These are phyloP conservation scores for Lepidurus arcticus DNA, from an alignment of 1,140 invertebrate species.

Conservation along the genomic window DNA sequence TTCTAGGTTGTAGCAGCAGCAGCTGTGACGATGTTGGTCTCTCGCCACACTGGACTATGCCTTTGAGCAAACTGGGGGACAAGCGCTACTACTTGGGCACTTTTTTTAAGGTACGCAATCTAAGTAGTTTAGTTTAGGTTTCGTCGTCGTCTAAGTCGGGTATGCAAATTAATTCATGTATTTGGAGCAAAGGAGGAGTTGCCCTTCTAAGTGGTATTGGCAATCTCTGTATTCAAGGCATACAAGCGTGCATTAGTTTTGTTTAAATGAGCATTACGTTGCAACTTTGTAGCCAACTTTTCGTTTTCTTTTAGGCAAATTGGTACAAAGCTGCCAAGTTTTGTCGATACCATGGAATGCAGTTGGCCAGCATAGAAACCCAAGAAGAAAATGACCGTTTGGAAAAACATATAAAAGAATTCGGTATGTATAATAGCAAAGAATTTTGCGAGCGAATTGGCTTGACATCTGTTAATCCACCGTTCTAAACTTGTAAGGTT, in stretches of 20 bases:
- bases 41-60: conserved; percentile 65
- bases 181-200: neutral
- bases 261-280: neutral
- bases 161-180: conserved; percentile 4
- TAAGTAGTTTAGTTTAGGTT: neutral
- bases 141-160: neutral
- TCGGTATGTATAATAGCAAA: conserved; percentile 52
- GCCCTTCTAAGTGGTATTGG: neutral
- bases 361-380: conserved; percentile 76
- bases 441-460: neutral
- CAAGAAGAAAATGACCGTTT: conserved; percentile 82
- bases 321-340: conserved; percentile 87
- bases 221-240: neutral
- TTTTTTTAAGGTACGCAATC: conserved; percentile 73
- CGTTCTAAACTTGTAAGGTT: conserved; percentile 52
- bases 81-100: conserved; percentile 83
- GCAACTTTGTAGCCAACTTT: neutral
- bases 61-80: conserved; percentile 73
- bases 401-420: conserved; percentile 74
- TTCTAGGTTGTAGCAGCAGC: neutral
- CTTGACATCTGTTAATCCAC: neutral
- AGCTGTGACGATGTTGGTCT: conserved; percentile 12
- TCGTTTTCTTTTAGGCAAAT: conserved; percentile 63
- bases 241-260: neutral
- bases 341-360: conserved; percentile 85